Evolutionary conservation across 1,140 invertebrate species (phyloP).

Genomic region (Eumeta japonica): DNA sequence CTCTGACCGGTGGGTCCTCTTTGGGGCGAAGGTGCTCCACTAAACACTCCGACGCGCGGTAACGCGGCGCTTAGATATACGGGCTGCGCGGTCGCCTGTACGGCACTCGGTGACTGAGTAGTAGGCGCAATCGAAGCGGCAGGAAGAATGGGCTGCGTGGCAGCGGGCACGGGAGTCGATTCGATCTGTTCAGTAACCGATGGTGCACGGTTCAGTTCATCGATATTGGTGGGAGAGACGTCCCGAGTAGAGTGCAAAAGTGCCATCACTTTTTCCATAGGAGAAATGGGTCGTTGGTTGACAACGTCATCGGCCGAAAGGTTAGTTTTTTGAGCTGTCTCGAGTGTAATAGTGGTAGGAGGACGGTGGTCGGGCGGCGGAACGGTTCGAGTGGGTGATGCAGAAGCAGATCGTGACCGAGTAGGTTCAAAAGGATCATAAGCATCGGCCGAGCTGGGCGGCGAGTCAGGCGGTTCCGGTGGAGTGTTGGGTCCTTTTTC

Average conservation of each 20-base stretch:
- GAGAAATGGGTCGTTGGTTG: slow-evolving; percentile 40
- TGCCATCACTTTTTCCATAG: slow-evolving; percentile 48
- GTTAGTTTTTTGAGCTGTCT: slow-evolving; percentile 54
- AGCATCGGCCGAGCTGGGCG: slow-evolving; percentile 82
- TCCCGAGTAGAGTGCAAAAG: slow-evolving; percentile 48
- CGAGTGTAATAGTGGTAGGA: slow-evolving; percentile 32
- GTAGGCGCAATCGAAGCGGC: slow-evolving; percentile 7
- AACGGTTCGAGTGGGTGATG: slow-evolving; percentile 40
- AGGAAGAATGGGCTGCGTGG: slow-evolving; percentile 13
- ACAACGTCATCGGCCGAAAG: slow-evolving; percentile 49
- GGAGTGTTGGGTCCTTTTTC: slow-evolving; percentile 50
- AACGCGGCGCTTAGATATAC: slow-evolving; percentile 23
- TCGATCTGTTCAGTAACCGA: slow-evolving; percentile 24
- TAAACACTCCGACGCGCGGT: slow-evolving; percentile 2
- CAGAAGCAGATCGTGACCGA: slow-evolving; percentile 61
- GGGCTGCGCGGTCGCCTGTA: slow-evolving; percentile 9
- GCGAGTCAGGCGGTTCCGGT: slow-evolving; percentile 63
- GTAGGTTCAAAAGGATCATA: not conserved
- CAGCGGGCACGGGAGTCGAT: slow-evolving; percentile 37
- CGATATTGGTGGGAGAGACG: slow-evolving; percentile 45
- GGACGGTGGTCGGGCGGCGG: slow-evolving; percentile 23
- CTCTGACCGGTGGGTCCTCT: slow-evolving; percentile 29
- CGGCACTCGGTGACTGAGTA: not conserved
- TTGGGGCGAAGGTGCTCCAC: slow-evolving; percentile 7
- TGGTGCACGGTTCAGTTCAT: slow-evolving; percentile 20